phyloP scores from a whole-genome alignment of 1,140 invertebrate species.

The Micrasema longulum region DNA sequence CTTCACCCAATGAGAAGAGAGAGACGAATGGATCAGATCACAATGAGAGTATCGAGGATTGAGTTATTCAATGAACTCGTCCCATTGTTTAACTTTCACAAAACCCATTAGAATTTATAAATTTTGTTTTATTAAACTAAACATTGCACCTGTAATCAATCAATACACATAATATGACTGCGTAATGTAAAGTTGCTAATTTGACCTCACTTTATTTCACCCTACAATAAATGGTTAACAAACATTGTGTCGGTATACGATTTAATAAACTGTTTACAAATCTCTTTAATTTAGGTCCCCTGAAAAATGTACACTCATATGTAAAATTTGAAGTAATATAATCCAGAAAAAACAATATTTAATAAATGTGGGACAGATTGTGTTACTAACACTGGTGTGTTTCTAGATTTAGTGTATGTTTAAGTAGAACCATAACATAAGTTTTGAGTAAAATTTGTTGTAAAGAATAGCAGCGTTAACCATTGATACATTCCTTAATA shows the following conservation, averaged over 20 bases:
- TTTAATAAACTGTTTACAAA: too few species aligned
- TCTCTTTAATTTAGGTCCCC: too few species aligned
- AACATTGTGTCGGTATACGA: too few species aligned
- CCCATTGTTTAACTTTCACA: conserved; percentile 7
- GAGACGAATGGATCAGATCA: conserved; percentile 51
- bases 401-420: conserved; percentile 1
- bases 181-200: too few species aligned
- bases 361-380: background rate
- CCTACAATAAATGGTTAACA: too few species aligned
- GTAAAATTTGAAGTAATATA: too few species aligned
- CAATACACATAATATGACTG: too few species aligned
- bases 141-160: too few species aligned
- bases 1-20: conserved; percentile 55
- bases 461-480: conserved; percentile 34
- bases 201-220: too few species aligned
- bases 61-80: conserved; percentile 11
- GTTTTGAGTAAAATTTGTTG: conserved; percentile 31
- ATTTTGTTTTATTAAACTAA: too few species aligned
- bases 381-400: conserved; percentile 2
- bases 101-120: conserved; percentile 1
- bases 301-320: too few species aligned
- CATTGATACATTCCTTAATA: conserved; percentile 38
- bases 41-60: conserved; percentile 52
- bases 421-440: conserved; percentile 31
- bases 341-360: too few species aligned